Conservation (phyloP, 1,140 invertebrate genomes). For the Leptinotarsa texana region DNA sequence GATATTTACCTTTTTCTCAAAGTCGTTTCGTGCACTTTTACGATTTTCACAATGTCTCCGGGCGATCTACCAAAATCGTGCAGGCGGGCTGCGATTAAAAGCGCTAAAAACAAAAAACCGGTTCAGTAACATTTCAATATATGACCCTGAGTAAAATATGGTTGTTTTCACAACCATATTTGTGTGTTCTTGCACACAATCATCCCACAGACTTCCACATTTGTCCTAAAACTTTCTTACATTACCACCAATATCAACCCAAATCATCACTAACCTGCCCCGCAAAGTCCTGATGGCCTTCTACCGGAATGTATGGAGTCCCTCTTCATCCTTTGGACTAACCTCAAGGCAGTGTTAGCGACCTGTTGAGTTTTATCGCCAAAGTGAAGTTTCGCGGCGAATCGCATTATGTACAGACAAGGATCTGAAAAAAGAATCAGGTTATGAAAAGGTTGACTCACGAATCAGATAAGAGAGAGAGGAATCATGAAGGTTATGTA, state of each 20-base stretch:
- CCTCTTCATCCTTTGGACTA: constrained; percentile 96
- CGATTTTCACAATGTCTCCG: constrained; percentile 90
- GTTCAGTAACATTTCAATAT: too few species aligned
- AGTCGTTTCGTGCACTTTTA: constrained; percentile 94
- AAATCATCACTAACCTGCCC: constrained; percentile 72
- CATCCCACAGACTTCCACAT: background rate
- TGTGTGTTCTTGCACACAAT: too few species aligned
- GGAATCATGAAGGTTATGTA: too few species aligned
- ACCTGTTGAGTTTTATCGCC: constrained; percentile 91
- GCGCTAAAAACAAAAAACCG: constrained; percentile 64
- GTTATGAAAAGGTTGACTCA: too few species aligned
- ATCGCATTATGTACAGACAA: constrained; percentile 90
- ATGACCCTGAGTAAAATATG: too few species aligned
- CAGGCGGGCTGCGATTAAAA: constrained; percentile 90
- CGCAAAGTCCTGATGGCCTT: constrained; percentile 93
- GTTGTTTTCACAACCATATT: too few species aligned
- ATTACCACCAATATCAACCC: background rate
- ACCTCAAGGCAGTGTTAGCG: constrained; percentile 88
- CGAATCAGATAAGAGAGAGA: too few species aligned
- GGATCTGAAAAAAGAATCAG: constrained; percentile 73
- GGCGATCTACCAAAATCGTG: constrained; percentile 90
- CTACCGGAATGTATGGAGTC: constrained; percentile 97
- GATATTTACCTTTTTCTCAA: constrained; percentile 77
- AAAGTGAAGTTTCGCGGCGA: constrained; percentile 92
- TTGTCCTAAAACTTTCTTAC: background rate